Base-by-base conservation (phyloP, 1,140 invertebrate species). In the Calliphora vicina region DNA sequence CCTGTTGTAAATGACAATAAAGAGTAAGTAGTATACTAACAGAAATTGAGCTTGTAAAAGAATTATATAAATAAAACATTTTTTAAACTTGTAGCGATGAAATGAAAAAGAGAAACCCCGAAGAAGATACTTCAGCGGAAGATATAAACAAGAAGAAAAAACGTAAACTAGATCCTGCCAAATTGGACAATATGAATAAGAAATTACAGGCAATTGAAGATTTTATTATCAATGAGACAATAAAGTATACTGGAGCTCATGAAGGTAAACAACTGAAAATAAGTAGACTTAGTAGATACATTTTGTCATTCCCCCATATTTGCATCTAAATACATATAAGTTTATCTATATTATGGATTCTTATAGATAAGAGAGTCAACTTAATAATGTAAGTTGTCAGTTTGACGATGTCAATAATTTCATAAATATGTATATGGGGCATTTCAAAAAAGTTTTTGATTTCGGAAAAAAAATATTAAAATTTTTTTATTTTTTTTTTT, bases 131-230 rank as follows among this genome's bases (percentile, higher is more conserved):
- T 23, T 23, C 74, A 12, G 85, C 73, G 45, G 61, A 42, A 80
- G 85, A 82, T 15, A 85, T 86, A 4, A 83, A 85, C 20, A 57
- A 67, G 23, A 86, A 86, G 83, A 87, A 86, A 26, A 87, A 87
- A 80, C 88, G 87, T 13, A 86, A 90, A 29, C 85, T 84, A 1
- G 91, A 92, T 86, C 87, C 89, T 23, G 85, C 90, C 29, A 93
- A 93, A 86, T 85, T 94, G 42, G 92, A 94, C 29, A 93, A 93
- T 85, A 93, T 96, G 90, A 94, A 96, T 87, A 91, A 92, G 27
- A 95, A 95, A 86, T 89, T 96, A 81, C 93, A 93, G 85, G 93
- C 93, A 72, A 93, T 96, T 85, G 95, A 96, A 87, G 94, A 96
- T 76, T 86, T 94, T 23, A 95, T 96, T 50, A 92, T 96, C 8